Evolutionary conservation across 2,113 vertebrate genomes (phyloP), one percentile per base, ranked within the genome.

Genomic region (Phalacrocorax aristotelis): DNA sequence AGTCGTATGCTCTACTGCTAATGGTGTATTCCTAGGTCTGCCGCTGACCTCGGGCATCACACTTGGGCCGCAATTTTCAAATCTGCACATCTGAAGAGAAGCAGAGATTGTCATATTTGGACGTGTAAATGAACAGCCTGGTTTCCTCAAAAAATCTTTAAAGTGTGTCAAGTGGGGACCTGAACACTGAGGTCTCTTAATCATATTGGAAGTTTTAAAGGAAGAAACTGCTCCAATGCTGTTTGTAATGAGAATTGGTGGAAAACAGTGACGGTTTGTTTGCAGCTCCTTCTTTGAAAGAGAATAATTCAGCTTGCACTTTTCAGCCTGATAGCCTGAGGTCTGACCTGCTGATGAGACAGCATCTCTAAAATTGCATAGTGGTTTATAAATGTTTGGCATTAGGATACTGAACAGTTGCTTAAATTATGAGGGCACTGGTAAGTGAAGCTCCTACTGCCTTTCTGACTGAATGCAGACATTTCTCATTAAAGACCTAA

Each of bases 361-460:
- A 90, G 40, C 71, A 70, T 55, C 80, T 95, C 83, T 76, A 27
- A 83, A 80, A 58, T 30, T 19, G 0, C 0, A 0, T 29, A 75
- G n/a, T 42, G 38, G 78, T 95, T 83, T 89, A 49, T 68, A 69
- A 93, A 74, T 74, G 55, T 79, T 90, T 71, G 66, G 48, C 76
- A 52, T 81, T 83, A 64, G 76, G 76, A 76, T 4, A 14, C 64
- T 94, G 77, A 89, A 57, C 87, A 94, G 91, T 85, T 93, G 74
- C 66, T 89, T 88, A 78, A 72, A 48, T 95, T 79, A 52, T 30
- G 62, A 84, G 57, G 42, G 38, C 60, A 51, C 69, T 86, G 87
- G 62, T 94, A 92, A 97, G 70, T 87, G 84, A 94, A 75, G 70
- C 83, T 95, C 75, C 69, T 65, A 18, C 75, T 87, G 89, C 78